These are phyloP conservation scores for Cosmopolites sordidus DNA, from an alignment of 2,888 invertebrate genomes.

Conservation along the genomic window DNA sequence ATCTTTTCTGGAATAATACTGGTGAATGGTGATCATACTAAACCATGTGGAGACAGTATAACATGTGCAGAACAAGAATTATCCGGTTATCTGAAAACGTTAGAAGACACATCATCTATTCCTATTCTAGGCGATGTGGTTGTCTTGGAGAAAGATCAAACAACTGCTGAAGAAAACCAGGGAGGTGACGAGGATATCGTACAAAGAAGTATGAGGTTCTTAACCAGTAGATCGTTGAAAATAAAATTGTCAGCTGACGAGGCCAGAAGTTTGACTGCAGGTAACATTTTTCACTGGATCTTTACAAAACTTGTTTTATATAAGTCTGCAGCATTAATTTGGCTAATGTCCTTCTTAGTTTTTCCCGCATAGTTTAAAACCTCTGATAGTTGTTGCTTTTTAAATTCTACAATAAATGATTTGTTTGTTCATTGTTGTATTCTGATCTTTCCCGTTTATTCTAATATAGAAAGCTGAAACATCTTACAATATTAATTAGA, in stretches of 20 bases:
- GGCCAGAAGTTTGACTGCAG: constrained; percentile 37
- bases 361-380: constrained; percentile 6
- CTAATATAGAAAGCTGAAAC: too few relatives aligned
- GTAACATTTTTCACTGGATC: constrained; percentile 24
- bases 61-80: constrained; percentile 48
- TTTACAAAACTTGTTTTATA: constrained; percentile 18
- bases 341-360: constrained; percentile 5
- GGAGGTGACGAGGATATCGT: constrained; percentile 45
- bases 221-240: constrained; percentile 50
- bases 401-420: too few relatives aligned
- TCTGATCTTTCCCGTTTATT: too few relatives aligned
- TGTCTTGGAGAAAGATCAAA: constrained; percentile 42
- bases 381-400: too few relatives aligned
- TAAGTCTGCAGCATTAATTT: constrained; percentile 12
- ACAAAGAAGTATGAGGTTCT: constrained; percentile 50
- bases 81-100: constrained; percentile 48
- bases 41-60: constrained; percentile 38
- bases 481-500: too few relatives aligned
- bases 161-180: constrained; percentile 25
- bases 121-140: constrained; percentile 47
- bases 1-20: constrained; percentile 2
- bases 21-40: constrained; percentile 11
- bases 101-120: constrained; percentile 48
- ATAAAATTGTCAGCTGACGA: constrained; percentile 46
- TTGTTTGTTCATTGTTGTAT: too few relatives aligned